Evolutionary conservation across 2,797 vertebrate species (phyloP), one percentile per base, ranked within the genome.

Genomic region (Sebastiscus albofasciatus): DNA sequence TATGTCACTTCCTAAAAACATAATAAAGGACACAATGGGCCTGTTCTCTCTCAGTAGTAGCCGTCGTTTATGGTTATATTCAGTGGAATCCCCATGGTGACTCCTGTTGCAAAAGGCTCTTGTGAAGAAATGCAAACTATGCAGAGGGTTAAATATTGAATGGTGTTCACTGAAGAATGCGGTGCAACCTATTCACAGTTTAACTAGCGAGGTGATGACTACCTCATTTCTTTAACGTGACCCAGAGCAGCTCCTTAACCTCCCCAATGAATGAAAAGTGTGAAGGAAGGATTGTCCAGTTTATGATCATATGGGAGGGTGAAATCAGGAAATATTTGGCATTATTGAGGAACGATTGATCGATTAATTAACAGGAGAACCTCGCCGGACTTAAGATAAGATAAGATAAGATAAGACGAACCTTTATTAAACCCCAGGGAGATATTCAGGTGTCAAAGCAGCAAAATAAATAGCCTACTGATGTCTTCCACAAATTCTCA

Each of bases 121-220:
- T 84, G 74, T 79, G 81, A 87, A 88, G 77, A 60, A 66, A 71
- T 62, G 55, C 58, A 77, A 79, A 79, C 86, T 83, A 75, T 87
- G 80, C 71, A 24, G 62, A 73, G 46, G 67, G 90, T 94, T 93
- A 91, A 88, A 91, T 88, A 89, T 91, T 93, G 88, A 92, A 85
- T 67, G 34, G 72, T 67, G 29, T n/a, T 64, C 26, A n/a, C 64
- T 58, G 86, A 82, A 79, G 85, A 91, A 89, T 88, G 77, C 64
- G 62, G 79, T 14, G 24, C 22, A 62, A 42, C 59, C 79, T 68
- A 66, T 82, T 89, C 46, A 83, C 62, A 77, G 60, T 86, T 84
- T 81, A 90, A 89, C 78, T 14, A 59, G 64, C 12, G 62, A 79
- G 55, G 60, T 75, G 83, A 88, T 59, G 75, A 62, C 75, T 24